A percentile compares a stretch with the other conserved stretches of the same genome.
Evolutionary conservation across 2,888 invertebrate genomes (phyloP).

Genomic region (Strigamia transsilvanica): DNA sequence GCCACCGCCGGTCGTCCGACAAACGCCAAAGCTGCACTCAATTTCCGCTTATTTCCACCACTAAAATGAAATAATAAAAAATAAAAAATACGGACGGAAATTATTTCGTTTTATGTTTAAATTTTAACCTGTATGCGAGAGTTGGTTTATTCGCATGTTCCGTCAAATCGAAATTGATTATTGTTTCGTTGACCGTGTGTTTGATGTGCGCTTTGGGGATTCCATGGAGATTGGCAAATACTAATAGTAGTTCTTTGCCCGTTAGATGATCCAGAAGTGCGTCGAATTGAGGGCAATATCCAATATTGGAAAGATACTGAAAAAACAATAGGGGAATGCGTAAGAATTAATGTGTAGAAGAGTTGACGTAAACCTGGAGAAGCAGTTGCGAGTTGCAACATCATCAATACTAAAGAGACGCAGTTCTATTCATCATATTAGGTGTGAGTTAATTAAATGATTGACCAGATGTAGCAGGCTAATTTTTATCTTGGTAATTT

Average conservation of each 20-base stretch:
- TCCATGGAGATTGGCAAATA: constrained; percentile 74
- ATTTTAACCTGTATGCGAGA: no score
- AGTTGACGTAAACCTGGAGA: no score
- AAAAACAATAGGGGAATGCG: no score
- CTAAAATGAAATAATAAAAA: constrained; percentile 67
- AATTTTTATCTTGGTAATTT: no score
- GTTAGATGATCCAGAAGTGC: constrained; percentile 76
- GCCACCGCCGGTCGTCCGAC: constrained; percentile 75
- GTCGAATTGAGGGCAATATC: constrained; percentile 91
- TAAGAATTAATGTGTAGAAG: no score
- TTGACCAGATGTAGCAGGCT: no score
- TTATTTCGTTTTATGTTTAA: no score
- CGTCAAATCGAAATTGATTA: constrained; percentile 58
- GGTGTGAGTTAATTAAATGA: no score
- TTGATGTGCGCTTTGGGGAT: constrained; percentile 64
- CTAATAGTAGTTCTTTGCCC: constrained; percentile 73
- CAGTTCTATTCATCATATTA: no score
- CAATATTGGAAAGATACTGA: constrained; percentile 77
- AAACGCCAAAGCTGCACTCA: constrained; percentile 76
- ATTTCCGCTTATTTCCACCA: constrained; percentile 79
- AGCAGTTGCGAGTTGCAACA: no score
- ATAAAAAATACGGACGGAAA: no score
- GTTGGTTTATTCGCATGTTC: constrained; percentile 61
- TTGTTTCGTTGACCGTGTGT: constrained; percentile 58
- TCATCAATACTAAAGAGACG: no score